Conservation (phyloP, 2,888 invertebrate species). For the Laothoe populi region DNA sequence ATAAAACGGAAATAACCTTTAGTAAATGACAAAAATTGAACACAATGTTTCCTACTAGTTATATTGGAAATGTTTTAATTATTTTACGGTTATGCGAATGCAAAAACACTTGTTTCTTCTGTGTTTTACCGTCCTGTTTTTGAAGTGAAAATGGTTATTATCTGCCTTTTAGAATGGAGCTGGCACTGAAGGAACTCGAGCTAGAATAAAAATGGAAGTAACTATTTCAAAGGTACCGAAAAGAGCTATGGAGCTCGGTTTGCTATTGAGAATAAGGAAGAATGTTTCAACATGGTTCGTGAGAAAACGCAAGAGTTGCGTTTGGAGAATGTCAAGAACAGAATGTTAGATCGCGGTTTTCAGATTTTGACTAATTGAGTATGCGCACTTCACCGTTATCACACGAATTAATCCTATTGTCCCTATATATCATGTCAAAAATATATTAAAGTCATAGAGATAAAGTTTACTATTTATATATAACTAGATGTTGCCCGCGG, state of each 20-base stretch:
- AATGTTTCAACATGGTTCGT: neutral
- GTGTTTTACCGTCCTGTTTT: neutral
- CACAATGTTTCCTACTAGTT: neutral
- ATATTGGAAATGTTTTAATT: neutral
- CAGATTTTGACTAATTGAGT: neutral
- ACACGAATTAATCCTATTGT: too few species aligned
- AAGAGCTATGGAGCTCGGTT: conserved; percentile 12
- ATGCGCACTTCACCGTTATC: too few species aligned
- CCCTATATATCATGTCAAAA: too few species aligned
- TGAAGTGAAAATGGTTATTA: neutral
- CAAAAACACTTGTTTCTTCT: neutral
- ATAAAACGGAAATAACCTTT: conserved; percentile 3
- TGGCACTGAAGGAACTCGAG: neutral
- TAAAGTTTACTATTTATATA: too few species aligned
- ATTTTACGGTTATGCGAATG: neutral
- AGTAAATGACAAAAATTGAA: neutral
- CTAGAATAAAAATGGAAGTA: conserved; percentile 12
- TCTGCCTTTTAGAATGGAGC: neutral
- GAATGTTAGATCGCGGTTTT: neutral
- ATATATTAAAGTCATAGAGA: too few species aligned
- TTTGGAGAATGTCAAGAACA: neutral
- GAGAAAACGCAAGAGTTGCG: neutral
- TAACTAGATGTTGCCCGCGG: too few species aligned
- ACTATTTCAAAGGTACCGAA: conserved; percentile 10
- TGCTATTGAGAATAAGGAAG: conserved; percentile 10